Base-by-base conservation (phyloP, 2,797 vertebrate genomes). In the Hemitrygon akajei region DNA sequence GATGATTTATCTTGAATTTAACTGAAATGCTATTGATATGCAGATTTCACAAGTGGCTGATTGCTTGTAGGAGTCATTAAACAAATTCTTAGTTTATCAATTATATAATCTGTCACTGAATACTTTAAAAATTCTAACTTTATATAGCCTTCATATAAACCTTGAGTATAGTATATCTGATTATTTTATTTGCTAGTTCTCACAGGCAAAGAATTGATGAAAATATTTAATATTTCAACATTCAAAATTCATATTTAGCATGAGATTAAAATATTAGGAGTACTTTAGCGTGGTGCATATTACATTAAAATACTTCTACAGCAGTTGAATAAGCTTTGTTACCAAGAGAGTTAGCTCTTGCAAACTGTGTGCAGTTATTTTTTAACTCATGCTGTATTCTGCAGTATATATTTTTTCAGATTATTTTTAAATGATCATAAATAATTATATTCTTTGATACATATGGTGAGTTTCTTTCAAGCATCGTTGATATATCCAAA, bases 391-490 rank as follows among this genome's bases (percentile, higher is more conserved):
- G 14, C 25, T 58, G 37, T 73, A 76, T 76, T 75, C 71, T 40
- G 27, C 27, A 27, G 22, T 56, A 92, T 69, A 30, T 7, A 37
- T 25, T 94, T 95, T 95, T 93, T 94, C 91, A 94, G 95, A 95
- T 95, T 96, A 95, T 95, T 96, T 96, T 96, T 95, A 95, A 96
- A 96, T 94, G 95, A 30, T 97, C 96, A 97, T 97, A 97, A 97
- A 97, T 97, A 97, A 97, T 97, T 96, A 96, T 95, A 95, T 96
- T 94, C 94, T 95, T 94, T 96, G 96, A 96, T 96, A 95, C 94
- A 95, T 95, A 97, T 98, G 97, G 98, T 97, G 97, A 98, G 97
- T 98, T 97, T 97, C 96, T 97, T 97, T 98, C 98, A 98, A 98
- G 98, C 97, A 97, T 97, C 97, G 47, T 47, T 97, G 97, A 98